These are phyloP conservation scores for Danaus chrysippus DNA, from an alignment of 2,888 invertebrate species.

Conservation along the genomic window DNA sequence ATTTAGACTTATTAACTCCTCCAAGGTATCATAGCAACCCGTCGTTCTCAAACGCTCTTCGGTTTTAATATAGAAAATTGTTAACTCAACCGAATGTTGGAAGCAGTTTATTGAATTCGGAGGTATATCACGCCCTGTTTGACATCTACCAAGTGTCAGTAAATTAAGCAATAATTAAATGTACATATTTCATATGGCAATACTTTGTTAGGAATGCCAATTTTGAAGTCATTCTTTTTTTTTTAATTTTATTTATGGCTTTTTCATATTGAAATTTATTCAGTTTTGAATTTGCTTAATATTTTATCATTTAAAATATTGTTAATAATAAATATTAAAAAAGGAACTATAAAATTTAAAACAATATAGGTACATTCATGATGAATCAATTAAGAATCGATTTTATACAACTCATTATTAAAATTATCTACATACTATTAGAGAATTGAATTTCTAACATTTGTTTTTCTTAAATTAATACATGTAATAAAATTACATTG, in stretches of 20 bases:
- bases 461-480: no score
- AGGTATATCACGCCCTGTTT: conserved; percentile 30
- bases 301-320: neutral
- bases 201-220: no score
- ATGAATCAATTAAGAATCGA: no score
- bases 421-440: no score
- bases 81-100: conserved; percentile 65
- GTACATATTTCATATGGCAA: no score
- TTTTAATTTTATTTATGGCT: no score
- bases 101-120: conserved; percentile 71
- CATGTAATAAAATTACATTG: no score
- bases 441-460: no score
- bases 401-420: no score
- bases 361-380: neutral
- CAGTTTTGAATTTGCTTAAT: no score
- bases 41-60: conserved; percentile 47
- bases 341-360: neutral
- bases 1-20: conserved; percentile 79
- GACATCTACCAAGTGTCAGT: conserved; percentile 24
- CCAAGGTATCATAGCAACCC: conserved; percentile 77
- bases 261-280: no score
- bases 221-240: no score
- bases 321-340: neutral
- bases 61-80: conserved; percentile 77
- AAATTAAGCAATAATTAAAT: neutral